phyloP scores from a whole-genome alignment of 2,113 vertebrate genomes.

The Phodopus roborovskii region DNA sequence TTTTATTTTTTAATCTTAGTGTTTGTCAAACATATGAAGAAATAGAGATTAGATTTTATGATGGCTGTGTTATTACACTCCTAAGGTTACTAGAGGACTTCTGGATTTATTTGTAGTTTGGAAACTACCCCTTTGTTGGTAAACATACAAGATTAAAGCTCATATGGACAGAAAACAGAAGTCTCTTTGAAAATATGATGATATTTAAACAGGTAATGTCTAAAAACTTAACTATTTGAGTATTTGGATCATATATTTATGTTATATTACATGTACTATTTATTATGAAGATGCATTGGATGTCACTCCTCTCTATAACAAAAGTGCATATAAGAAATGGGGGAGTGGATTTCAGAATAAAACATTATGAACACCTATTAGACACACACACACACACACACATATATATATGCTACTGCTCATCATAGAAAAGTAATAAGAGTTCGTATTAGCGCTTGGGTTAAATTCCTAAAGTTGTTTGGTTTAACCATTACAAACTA shows the following conservation, averaged over 20 bases:
- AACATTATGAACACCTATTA: neutral
- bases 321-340: neutral
- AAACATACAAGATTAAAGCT: neutral
- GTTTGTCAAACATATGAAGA: neutral
- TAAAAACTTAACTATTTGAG: neutral
- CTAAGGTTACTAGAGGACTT: neutral
- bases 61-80: neutral
- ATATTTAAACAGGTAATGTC: neutral
- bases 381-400: too few relatives aligned
- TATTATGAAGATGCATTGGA: neutral
- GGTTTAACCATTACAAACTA: neutral
- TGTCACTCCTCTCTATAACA: neutral
- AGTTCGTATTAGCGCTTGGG: neutral
- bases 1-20: neutral
- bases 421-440: neutral
- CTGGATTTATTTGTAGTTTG: neutral
- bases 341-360: constrained; percentile 5
- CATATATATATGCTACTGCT: neutral
- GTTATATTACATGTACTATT: neutral
- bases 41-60: neutral
- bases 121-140: neutral
- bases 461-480: constrained; percentile 16
- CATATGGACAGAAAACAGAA: neutral
- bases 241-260: neutral
- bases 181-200: neutral